These are phyloP conservation scores for Sphaeramia orbicularis DNA, from an alignment of 2,797 vertebrate genomes.

Conservation along the genomic window DNA sequence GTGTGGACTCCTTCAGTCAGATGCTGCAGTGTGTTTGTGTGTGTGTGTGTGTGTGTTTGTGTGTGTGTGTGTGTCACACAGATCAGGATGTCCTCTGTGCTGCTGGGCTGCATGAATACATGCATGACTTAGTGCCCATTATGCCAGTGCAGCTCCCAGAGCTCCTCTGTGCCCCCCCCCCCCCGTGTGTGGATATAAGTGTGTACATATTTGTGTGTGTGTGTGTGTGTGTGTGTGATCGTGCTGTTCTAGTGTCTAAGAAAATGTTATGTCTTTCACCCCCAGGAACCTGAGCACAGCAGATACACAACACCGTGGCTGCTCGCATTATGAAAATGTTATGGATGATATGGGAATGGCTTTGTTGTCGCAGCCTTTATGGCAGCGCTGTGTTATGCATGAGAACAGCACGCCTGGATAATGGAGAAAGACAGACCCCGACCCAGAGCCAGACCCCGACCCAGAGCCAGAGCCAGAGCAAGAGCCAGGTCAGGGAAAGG, in stretches of 20 bases:
- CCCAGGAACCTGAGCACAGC: background rate
- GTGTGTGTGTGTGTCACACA: too few relatives aligned
- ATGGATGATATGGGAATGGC: conserved; percentile 44
- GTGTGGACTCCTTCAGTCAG: too few relatives aligned
- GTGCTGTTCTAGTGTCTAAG: conserved; percentile 4
- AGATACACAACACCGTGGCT: background rate
- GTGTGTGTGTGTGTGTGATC: conserved; percentile 9
- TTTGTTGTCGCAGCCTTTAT: conserved; percentile 38
- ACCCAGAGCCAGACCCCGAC: too few relatives aligned
- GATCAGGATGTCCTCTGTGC: conserved; percentile 57
- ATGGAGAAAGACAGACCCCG: conserved; percentile 32
- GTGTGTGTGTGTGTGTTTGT: too few relatives aligned
- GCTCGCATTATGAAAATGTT: conserved; percentile 61
- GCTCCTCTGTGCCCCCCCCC: conserved; percentile 31
- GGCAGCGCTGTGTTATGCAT: conserved; percentile 36
- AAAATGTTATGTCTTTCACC: conserved; percentile 46
- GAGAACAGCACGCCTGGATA: conserved; percentile 35
- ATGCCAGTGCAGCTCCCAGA: conserved; percentile 46
- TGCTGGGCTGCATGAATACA: conserved; percentile 62
- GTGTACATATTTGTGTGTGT: conserved; percentile 17
- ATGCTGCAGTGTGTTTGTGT: too few relatives aligned
- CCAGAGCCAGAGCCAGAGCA: too few relatives aligned
- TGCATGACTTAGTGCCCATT: conserved; percentile 62
- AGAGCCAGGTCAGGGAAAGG: conserved; percentile 32
- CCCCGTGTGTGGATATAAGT: conserved; percentile 10